These are phyloP conservation scores for Plectropomus leopardus DNA, from an alignment of 2,113 vertebrate species.

Conservation along the genomic window DNA sequence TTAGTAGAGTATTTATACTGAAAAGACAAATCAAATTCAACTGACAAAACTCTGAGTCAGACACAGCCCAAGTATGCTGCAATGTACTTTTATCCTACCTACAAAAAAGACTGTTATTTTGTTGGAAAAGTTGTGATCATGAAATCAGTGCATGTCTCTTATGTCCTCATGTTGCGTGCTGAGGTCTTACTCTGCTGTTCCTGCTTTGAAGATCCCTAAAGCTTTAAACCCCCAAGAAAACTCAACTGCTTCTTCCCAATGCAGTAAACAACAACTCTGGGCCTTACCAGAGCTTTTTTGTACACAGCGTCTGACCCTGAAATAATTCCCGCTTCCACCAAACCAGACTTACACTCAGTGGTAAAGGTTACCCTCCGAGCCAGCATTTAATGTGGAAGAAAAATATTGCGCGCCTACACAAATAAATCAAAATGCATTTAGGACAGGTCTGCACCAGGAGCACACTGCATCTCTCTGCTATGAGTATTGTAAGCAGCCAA, in stretches of 20 bases:
- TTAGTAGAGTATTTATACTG: too few relatives aligned
- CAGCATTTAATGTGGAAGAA: conserved; percentile 66
- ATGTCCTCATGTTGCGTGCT: neutral
- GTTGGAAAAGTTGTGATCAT: neutral
- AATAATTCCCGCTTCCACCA: conserved; percentile 59
- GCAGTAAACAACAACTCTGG: conserved; percentile 55
- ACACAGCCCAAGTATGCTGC: neutral
- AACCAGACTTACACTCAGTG: conserved; percentile 49
- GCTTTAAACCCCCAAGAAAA: conserved; percentile 28
- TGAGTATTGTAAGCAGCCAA: conserved; percentile 36
- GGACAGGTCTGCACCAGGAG: conserved; percentile 25
- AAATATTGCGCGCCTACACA: conserved; percentile 51
- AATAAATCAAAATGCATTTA: conserved; percentile 75
- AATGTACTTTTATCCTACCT: neutral
- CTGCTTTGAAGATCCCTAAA: conserved; percentile 21
- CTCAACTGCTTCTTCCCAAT: conserved; percentile 16
- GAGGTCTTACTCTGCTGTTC: neutral
- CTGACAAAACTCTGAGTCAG: too few relatives aligned
- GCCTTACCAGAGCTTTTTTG: conserved; percentile 59
- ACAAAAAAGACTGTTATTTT: neutral
- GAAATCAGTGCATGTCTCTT: neutral
- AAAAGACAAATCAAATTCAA: too few relatives aligned
- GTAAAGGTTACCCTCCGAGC: conserved; percentile 70
- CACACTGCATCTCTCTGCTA: conserved; percentile 27
- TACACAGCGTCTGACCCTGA: conserved; percentile 65